Evolutionary conservation across 2,113 vertebrate genomes (phyloP).

Genomic region (Melanerpes aurifrons): DNA sequence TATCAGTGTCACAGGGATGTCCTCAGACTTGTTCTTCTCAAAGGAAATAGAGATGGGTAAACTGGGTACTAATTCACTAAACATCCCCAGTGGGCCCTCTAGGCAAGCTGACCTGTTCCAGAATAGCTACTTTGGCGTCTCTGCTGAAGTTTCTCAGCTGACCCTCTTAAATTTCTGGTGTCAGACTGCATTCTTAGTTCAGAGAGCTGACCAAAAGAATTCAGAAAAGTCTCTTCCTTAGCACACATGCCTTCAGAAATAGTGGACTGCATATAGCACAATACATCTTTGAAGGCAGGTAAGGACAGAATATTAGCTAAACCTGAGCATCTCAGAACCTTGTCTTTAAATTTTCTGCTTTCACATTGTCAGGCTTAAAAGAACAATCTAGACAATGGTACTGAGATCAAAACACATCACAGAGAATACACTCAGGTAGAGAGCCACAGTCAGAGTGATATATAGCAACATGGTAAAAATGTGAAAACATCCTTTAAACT

Average conservation of each 20-base stretch:
- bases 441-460: background rate
- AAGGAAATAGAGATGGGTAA: background rate
- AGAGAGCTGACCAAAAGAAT: background rate
- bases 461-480: background rate
- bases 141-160: background rate
- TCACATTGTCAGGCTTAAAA: background rate
- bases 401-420: background rate
- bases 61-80: background rate
- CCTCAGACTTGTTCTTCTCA: background rate
- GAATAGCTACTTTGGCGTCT: background rate
- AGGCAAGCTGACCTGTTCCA: background rate
- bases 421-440: background rate
- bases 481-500: background rate
- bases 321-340: no score
- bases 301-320: no score
- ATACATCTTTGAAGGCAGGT: background rate
- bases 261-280: background rate
- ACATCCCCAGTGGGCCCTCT: background rate
- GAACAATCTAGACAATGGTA: background rate
- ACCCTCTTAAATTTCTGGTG: background rate
- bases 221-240: slow-evolving; percentile 3
- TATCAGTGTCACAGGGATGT: background rate
- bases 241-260: background rate
- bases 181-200: background rate
- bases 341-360: no score